A percentile compares a stretch with the other conserved stretches of the same genome.
Evolutionary conservation across 2,797 vertebrate species (phyloP).

Genomic region (Hybognathus amarus): DNA sequence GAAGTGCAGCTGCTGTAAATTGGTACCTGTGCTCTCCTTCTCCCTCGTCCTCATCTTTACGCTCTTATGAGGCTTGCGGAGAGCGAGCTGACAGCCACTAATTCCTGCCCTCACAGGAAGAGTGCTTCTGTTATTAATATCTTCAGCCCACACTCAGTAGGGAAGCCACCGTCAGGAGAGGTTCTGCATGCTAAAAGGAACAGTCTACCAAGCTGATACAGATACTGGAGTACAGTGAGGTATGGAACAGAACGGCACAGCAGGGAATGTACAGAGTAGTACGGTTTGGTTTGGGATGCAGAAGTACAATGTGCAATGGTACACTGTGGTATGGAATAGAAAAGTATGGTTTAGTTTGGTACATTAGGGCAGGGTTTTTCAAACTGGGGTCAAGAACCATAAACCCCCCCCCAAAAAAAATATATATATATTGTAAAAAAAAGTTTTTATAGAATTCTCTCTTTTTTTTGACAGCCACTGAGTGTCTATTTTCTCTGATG

Average conservation of each 20-base stretch:
- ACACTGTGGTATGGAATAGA: neutral
- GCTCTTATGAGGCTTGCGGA: conserved; percentile 36
- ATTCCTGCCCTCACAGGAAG: conserved; percentile 51
- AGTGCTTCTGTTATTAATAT: conserved; percentile 52
- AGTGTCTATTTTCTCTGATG: too few species aligned
- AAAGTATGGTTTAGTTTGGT: neutral
- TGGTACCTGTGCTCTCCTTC: conserved; percentile 39
- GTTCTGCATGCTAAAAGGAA: neutral
- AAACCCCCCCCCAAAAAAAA: too few species aligned
- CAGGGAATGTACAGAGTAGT: neutral
- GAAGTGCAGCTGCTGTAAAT: conserved; percentile 40
- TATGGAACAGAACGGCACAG: neutral
- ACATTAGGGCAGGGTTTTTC: neutral
- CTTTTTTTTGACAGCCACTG: too few species aligned
- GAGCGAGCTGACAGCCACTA: conserved; percentile 48
- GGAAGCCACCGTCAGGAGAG: neutral
- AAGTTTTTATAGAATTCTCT: too few species aligned
- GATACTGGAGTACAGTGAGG: neutral
- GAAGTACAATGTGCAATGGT: too few species aligned
- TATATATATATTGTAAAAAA: rapidly evolving
- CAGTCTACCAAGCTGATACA: neutral
- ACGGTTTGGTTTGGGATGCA: neutral
- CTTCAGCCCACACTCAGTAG: conserved; percentile 37
- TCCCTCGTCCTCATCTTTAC: conserved; percentile 33
- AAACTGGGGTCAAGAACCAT: neutral